These are phyloP conservation scores for Sinocyclocheilus anophthalmus DNA, from an alignment of 2,113 vertebrate species.

Conservation along the genomic window DNA sequence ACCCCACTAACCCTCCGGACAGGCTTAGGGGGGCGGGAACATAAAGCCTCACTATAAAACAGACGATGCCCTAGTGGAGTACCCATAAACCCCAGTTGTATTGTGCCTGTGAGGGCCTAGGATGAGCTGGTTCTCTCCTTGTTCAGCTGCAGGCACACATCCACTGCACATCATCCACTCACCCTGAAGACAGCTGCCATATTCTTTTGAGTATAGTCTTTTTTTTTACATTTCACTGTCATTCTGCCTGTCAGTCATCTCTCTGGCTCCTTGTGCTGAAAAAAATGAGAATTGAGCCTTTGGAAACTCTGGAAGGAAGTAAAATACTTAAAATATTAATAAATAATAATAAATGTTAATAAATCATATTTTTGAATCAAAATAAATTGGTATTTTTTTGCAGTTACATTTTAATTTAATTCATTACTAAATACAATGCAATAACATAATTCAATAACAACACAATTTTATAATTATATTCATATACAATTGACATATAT, in stretches of 20 bases:
- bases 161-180: slow-evolving; percentile 59
- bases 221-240: slow-evolving; percentile 43
- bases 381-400: no score
- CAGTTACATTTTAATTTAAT: neutral
- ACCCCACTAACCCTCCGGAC: slow-evolving; percentile 52
- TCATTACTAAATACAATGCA: neutral
- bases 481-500: no score
- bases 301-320: neutral
- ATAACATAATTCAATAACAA: no score
- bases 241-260: slow-evolving; percentile 11
- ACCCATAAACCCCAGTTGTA: slow-evolving; percentile 38
- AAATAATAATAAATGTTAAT: no score
- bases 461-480: neutral
- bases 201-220: slow-evolving; percentile 62
- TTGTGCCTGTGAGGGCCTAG: slow-evolving; percentile 40
- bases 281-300: slow-evolving; percentile 40
- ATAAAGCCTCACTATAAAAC: slow-evolving; percentile 56
- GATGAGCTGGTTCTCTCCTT: slow-evolving; percentile 68
- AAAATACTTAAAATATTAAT: neutral
- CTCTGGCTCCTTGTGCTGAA: slow-evolving; percentile 23
- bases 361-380: no score
- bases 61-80: slow-evolving; percentile 30
- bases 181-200: slow-evolving; percentile 57
- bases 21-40: slow-evolving; percentile 57
- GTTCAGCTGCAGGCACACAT: slow-evolving; percentile 50